Conservation (phyloP, 2,797 vertebrate genomes). For the Neolamprologus multifasciatus region DNA sequence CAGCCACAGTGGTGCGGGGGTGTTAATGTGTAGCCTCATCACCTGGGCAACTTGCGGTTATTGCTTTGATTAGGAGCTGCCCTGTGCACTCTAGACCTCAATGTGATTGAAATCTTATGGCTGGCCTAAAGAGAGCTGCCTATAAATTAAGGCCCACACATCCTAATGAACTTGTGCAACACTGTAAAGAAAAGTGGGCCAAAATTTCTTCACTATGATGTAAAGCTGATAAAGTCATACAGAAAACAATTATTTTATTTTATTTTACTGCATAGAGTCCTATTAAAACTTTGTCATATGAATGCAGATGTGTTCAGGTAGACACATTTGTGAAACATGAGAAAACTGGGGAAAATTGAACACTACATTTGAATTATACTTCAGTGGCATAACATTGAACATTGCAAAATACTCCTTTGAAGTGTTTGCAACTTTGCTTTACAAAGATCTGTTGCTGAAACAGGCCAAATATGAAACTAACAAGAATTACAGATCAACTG, state of each 20-base stretch:
- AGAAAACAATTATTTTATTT: not conserved
- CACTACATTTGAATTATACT: not conserved
- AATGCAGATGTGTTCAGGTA: not conserved
- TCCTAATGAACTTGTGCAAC: not conserved
- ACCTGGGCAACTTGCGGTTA: not conserved
- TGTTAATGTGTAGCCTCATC: not conserved
- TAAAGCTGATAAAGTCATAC: not conserved
- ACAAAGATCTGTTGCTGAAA: not conserved
- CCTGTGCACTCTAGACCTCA: not conserved
- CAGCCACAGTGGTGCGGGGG: not conserved
- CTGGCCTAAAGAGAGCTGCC: not conserved
- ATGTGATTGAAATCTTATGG: not conserved
- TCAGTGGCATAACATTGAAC: not conserved
- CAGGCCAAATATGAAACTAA: not conserved
- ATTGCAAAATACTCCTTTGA: not conserved
- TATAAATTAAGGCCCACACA: not conserved
- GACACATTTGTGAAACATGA: not conserved
- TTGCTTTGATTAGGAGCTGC: not conserved
- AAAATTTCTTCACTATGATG: not conserved
- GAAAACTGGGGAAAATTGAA: not conserved
- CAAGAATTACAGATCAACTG: not conserved
- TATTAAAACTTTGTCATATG: not conserved
- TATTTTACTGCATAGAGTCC: not conserved
- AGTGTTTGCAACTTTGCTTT: not conserved
- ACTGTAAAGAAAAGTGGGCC: not conserved